phyloP scores from a whole-genome alignment of 2,113 vertebrate species.

The Lanius ludovicianus region DNA sequence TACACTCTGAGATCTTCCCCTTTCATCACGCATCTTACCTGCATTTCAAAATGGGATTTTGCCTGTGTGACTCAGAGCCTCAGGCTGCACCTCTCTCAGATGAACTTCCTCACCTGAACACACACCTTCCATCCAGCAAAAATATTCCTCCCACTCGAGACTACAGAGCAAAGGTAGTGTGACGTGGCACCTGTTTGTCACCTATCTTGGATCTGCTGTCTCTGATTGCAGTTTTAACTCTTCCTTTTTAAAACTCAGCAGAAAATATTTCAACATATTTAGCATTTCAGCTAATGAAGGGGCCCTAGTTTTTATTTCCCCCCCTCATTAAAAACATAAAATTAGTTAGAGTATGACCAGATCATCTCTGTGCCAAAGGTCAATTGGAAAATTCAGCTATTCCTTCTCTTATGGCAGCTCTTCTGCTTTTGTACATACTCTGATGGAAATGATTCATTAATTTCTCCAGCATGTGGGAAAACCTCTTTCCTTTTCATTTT shows the following conservation, averaged over 20 bases:
- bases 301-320: not conserved
- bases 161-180: not conserved
- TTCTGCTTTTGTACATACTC: not conserved
- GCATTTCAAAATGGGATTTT: not conserved
- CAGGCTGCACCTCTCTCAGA: not conserved
- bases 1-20: not conserved
- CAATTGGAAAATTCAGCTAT: not conserved
- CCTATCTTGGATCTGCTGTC: not conserved
- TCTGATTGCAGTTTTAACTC: not conserved
- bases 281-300: not conserved
- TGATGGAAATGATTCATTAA: not conserved
- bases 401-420: not conserved
- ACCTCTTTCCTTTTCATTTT: constrained; percentile 11
- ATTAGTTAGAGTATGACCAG: not conserved
- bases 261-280: not conserved
- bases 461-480: constrained; percentile 15
- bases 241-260: not conserved
- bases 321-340: not conserved
- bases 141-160: constrained; percentile 8
- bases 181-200: not conserved
- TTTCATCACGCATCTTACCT: not conserved
- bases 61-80: not conserved
- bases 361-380: not conserved
- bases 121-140: not conserved
- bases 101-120: constrained; percentile 9